Conservation (phyloP, 2,888 invertebrate genomes). For the Corythucha ciliata region DNA sequence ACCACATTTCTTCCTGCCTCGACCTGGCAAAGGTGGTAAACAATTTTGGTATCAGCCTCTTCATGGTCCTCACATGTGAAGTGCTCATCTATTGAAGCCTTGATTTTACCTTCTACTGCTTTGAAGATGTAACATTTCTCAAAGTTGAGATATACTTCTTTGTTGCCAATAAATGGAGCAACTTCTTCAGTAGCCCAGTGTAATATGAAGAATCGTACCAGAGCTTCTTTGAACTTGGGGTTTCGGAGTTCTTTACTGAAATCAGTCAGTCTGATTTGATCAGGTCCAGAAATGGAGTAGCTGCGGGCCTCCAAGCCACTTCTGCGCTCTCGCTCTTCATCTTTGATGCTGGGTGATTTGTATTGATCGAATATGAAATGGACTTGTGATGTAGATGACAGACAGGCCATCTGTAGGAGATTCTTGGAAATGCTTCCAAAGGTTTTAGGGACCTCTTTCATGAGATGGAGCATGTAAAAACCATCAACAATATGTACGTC, state of each 20-base stretch:
- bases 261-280: not conserved
- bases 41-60: constrained; percentile 1
- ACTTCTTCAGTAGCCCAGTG: not conserved
- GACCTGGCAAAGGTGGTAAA: not conserved
- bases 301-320: too few relatives aligned
- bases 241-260: not conserved
- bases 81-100: too few relatives aligned
- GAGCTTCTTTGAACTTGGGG: not conserved
- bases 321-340: too few relatives aligned
- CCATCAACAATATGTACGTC: not conserved
- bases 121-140: not conserved
- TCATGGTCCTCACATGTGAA: not conserved
- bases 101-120: too few relatives aligned
- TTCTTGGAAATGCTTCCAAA: not conserved
- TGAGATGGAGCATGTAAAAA: not conserved
- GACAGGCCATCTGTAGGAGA: not conserved
- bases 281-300: not conserved
- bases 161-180: not conserved
- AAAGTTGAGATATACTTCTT: not conserved
- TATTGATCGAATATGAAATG: not conserved
- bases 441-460: not conserved
- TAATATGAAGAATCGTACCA: not conserved
- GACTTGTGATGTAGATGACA: not conserved
- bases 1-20: too few relatives aligned
- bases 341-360: not conserved